Conservation (phyloP, 2,888 invertebrate genomes). For the Theretra japonica region DNA sequence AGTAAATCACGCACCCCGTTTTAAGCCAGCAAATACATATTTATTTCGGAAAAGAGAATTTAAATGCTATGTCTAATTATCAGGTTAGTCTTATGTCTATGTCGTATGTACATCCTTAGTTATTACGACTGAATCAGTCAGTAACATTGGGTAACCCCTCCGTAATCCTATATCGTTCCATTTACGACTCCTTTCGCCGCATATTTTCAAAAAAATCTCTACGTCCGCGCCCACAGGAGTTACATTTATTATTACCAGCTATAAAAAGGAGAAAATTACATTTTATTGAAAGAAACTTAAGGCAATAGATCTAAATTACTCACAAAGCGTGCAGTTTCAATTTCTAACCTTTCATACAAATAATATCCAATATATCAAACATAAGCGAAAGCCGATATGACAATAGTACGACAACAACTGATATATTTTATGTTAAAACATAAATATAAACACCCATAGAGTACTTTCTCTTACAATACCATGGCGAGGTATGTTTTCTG, state of each 20-base stretch:
- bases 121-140: too few species aligned
- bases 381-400: constrained; percentile 21
- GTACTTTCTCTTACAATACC: constrained; percentile 7
- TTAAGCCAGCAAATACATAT: too few species aligned
- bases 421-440: constrained; percentile 11
- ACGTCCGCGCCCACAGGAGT: too few species aligned
- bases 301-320: not conserved
- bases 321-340: constrained; percentile 7
- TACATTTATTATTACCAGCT: not conserved
- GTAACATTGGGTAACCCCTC: too few species aligned
- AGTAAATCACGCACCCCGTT: too few species aligned
- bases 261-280: not conserved
- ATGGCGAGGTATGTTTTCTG: not conserved
- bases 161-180: too few species aligned
- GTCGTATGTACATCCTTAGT: too few species aligned
- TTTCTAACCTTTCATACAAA: not conserved
- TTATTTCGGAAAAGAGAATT: too few species aligned
- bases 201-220: too few species aligned
- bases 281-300: not conserved
- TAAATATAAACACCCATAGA: constrained; percentile 12
- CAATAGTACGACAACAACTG: constrained; percentile 17
- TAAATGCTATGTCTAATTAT: too few species aligned
- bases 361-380: constrained; percentile 10
- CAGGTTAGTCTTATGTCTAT: too few species aligned
- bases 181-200: too few species aligned